These are phyloP conservation scores for Orthosia gracilis DNA, from an alignment of 2,888 invertebrate genomes.

Conservation along the genomic window DNA sequence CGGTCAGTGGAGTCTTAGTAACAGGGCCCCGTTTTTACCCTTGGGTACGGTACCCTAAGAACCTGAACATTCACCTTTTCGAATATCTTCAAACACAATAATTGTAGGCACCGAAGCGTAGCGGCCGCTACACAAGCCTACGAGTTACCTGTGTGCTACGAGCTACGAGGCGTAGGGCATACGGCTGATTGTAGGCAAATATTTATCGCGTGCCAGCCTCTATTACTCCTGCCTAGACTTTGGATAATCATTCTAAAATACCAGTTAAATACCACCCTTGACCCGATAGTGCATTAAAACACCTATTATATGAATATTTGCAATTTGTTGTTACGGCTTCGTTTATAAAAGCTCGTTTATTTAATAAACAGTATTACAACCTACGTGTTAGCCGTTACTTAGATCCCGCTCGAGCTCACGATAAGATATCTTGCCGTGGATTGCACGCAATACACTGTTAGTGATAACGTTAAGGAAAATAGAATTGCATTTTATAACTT, in stretches of 20 bases:
- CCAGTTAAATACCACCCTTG: constrained; percentile 81
- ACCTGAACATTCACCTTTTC: neutral
- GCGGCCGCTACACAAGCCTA: constrained; percentile 32
- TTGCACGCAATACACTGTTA: constrained; percentile 48
- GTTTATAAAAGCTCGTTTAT: constrained; percentile 45
- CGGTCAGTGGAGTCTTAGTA: no score
- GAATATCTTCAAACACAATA: neutral
- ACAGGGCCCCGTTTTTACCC: no score
- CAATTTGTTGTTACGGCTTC: constrained; percentile 59
- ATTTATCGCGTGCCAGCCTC: constrained; percentile 80
- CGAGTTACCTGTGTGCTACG: constrained; percentile 25
- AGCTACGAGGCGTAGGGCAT: constrained; percentile 37
- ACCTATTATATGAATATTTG: constrained; percentile 69
- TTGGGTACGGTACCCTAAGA: no score
- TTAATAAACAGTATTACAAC: constrained; percentile 45
- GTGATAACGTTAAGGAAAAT: constrained; percentile 42
- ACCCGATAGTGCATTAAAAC: constrained; percentile 77
- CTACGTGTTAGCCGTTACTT: constrained; percentile 23
- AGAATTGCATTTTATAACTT: constrained; percentile 36
- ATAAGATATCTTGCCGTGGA: constrained; percentile 48
- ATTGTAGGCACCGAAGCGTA: constrained; percentile 17
- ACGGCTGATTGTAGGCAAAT: constrained; percentile 62
- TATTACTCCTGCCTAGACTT: constrained; percentile 80
- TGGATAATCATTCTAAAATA: constrained; percentile 81
- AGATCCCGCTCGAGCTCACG: constrained; percentile 28